phyloP scores from a whole-genome alignment of 2,888 invertebrate species.

The Lasioglossum morio region DNA sequence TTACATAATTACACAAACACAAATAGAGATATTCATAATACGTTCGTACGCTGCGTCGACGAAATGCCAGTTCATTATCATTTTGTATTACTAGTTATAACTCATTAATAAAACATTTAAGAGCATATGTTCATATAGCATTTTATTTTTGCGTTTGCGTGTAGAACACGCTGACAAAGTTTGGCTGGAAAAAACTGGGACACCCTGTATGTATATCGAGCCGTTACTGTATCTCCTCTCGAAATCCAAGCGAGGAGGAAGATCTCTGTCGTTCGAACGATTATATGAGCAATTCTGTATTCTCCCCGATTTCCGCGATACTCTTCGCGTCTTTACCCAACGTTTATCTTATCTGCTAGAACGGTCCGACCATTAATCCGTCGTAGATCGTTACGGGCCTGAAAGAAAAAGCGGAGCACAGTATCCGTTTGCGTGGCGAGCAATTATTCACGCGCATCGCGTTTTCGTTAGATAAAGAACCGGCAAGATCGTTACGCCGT shows the following conservation, averaged over 20 bases:
- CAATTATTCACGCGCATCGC: constrained; percentile 52
- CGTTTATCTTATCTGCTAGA: constrained; percentile 47
- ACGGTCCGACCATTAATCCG: constrained; percentile 27
- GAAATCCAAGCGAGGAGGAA: background rate
- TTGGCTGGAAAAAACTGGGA: no score
- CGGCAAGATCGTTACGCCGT: constrained; percentile 24
- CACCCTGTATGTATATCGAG: no score
- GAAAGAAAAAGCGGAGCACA: constrained; percentile 23
- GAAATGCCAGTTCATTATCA: no score
- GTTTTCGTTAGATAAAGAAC: constrained; percentile 43
- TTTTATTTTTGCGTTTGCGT: no score
- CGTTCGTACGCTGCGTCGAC: no score
- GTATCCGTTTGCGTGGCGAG: constrained; percentile 26
- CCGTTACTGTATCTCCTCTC: no score
- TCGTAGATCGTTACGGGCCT: constrained; percentile 36
- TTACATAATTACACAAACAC: no score
- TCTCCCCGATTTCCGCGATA: background rate
- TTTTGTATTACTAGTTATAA: no score
- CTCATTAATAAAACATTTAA: no score
- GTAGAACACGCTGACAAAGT: no score
- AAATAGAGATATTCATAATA: no score
- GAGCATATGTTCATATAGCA: no score
- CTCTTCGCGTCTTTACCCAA: background rate
- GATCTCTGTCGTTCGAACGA: background rate
- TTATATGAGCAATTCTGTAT: background rate